A percentile compares a stretch with the other conserved stretches of the same genome.
Conservation (phyloP, 2,113 vertebrate species). For the Aplodontia rufa region DNA sequence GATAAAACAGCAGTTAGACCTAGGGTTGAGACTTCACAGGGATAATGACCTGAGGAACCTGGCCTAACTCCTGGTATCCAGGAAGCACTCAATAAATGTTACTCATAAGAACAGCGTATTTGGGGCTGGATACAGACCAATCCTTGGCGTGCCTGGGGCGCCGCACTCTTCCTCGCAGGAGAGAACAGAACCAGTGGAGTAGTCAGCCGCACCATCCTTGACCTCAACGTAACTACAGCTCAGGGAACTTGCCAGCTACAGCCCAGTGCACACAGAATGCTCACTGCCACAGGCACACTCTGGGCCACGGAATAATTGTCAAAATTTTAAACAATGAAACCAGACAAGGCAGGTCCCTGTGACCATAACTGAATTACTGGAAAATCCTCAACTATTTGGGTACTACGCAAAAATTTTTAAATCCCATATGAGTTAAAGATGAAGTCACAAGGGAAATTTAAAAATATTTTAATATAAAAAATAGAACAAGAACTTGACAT, state of each 20-base stretch:
- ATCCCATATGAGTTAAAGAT: background rate
- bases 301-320: background rate
- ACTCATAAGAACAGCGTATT: background rate
- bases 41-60: background rate
- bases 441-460: background rate
- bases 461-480: background rate
- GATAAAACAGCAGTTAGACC: background rate
- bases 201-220: background rate
- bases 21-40: background rate
- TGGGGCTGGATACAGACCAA: background rate
- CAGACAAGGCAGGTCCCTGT: background rate
- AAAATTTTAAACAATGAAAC: background rate
- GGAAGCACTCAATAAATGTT: background rate
- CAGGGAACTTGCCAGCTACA: background rate
- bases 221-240: background rate
- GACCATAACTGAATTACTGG: background rate
- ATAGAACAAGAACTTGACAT: background rate
- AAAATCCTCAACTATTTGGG: background rate
- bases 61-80: background rate
- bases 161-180: background rate
- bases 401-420: conserved; percentile 22
- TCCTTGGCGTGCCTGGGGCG: background rate
- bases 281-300: background rate
- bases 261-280: background rate
- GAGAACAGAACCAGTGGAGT: background rate